These are phyloP conservation scores for Macrosoma leucophasiata DNA, from an alignment of 2,888 invertebrate species.

Conservation along the genomic window DNA sequence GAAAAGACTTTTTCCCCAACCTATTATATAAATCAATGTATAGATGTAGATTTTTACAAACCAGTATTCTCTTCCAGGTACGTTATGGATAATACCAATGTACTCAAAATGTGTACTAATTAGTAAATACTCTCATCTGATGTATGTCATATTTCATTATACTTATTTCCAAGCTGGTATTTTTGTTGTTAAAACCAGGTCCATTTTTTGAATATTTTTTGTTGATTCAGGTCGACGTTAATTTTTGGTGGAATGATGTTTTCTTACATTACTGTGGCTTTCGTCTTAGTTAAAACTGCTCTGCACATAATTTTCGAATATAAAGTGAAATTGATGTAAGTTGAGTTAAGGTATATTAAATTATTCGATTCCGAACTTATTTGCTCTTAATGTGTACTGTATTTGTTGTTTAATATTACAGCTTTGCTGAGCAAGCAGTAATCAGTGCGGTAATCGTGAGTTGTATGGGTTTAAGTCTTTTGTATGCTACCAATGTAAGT, in stretches of 20 bases:
- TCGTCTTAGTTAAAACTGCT: conserved; percentile 48
- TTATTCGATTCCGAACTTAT: background rate
- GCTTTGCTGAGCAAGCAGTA: conserved; percentile 52
- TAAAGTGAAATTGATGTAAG: conserved; percentile 61
- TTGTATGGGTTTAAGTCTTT: conserved; percentile 47
- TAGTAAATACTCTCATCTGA: conserved; percentile 47
- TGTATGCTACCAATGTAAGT: conserved; percentile 51
- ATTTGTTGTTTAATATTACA: conserved; percentile 30
- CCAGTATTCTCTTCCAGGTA: conserved; percentile 40
- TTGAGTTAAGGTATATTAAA: conserved; percentile 14
- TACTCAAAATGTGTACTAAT: conserved; percentile 55
- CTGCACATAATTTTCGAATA: conserved; percentile 64
- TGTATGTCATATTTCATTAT: conserved; percentile 38
- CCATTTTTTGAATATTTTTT: conserved; percentile 1
- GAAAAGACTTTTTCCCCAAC: too few relatives aligned
- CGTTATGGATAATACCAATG: conserved; percentile 60
- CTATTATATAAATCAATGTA: too few relatives aligned
- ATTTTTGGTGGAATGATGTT: conserved; percentile 53
- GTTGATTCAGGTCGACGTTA: conserved; percentile 42
- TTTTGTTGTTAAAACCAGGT: too few relatives aligned
- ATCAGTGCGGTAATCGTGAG: conserved; percentile 41
- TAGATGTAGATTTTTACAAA: too few relatives aligned
- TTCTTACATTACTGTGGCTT: conserved; percentile 52
- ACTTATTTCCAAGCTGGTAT: background rate
- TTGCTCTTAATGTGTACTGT: conserved; percentile 1